Base-by-base conservation (phyloP, 1,140 invertebrate genomes). In the Cotesia typhae region DNA sequence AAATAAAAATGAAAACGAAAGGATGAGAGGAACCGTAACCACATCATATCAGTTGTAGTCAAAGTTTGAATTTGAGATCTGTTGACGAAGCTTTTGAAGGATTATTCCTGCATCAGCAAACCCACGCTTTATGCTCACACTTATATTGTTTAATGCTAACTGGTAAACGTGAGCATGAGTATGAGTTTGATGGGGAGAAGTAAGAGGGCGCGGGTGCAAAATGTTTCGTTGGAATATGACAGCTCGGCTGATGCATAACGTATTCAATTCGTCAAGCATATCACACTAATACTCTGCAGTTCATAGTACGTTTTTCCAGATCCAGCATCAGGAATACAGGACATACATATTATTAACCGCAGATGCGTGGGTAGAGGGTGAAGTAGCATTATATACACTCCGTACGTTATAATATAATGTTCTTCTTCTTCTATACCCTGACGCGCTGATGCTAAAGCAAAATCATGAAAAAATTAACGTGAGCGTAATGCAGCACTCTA, bases 191-290 rank as follows among this genome's bases (percentile, higher is more conserved):
- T 28, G 28, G 28, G 28, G 28, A 28, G 3, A 1, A 28, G 28
- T 28, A 63, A 65, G 47, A 63, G n/a, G 41, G 59, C 47, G 67
- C 60, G 65, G 65, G 67, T 70, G 74, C 70, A 57, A 75, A 75
- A 76, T 74, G 78, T 80, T 79, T 74, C 75, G 64, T 79, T 74
- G 77, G 74, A 79, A 75, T 79, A 71, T 79, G 78, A 81, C 80
- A 81, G 77, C 70, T 36, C 17, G 6, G 60, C 47, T 64, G 28
- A 28, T 28, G 37, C 52, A 53, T 65, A 60, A n/a, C 64, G 37
- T 36, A 67, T 36, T 35, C 51, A 53, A 78, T 80, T 80, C 72
- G 79, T 69, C 71, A 74, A 70, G 79, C 76, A 74, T 77, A 68
- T 79, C 76, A 75, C 41, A 47, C 41, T 47, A 47, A 47, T 47